Conservation (phyloP, 2,113 vertebrate species). For the Aspiorhynchus laticeps region DNA sequence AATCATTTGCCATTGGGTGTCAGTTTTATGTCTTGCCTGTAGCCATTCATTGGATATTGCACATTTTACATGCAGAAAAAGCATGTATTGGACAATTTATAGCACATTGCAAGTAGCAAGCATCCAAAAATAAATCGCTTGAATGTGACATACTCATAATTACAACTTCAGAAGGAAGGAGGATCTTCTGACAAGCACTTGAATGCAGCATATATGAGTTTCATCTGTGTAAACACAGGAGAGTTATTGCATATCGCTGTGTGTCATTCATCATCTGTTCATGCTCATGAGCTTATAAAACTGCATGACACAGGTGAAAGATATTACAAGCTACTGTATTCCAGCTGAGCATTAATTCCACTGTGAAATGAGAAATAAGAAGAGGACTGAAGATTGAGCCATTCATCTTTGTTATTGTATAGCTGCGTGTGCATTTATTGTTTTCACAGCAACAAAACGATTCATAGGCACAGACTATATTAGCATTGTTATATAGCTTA, state of each 20-base stretch:
- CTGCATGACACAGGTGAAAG: neutral
- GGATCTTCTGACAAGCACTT: neutral
- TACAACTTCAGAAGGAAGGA: neutral
- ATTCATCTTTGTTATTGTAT: conserved; percentile 12
- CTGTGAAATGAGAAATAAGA: conserved; percentile 3
- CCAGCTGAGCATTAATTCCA: neutral
- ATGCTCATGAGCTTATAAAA: conserved; percentile 13
- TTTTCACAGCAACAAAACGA: neutral
- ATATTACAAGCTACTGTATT: conserved; percentile 14
- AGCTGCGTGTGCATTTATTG: neutral
- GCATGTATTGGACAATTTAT: neutral
- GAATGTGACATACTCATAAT: neutral
- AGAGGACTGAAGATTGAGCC: neutral
- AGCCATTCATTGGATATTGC: neutral
- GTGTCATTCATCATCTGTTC: conserved; percentile 7
- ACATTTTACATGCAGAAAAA: neutral
- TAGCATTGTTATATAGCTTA: neutral
- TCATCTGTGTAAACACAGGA: conserved; percentile 18
- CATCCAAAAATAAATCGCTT: neutral
- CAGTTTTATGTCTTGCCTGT: neutral
- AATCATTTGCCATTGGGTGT: neutral
- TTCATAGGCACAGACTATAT: neutral
- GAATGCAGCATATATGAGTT: neutral
- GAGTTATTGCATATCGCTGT: neutral
- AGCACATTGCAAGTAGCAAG: neutral